Percentiles rank a stretch among this genome's conserved stretches.
Conservation (phyloP, 1,140 invertebrate species). For the Anagrus nilaparvatae region DNA sequence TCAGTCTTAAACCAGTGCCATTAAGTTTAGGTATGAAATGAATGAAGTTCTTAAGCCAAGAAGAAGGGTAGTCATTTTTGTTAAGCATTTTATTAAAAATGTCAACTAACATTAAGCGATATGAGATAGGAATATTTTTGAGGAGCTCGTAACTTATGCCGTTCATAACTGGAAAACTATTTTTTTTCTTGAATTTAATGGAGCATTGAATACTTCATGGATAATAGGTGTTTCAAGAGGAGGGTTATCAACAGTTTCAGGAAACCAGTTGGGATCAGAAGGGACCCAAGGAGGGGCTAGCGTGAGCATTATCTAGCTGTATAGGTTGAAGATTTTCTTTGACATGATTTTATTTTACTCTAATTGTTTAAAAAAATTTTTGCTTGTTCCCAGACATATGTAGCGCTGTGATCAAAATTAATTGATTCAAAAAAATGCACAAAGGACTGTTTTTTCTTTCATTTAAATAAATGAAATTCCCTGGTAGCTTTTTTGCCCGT, state of each 20-base stretch:
- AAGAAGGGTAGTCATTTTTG: background rate
- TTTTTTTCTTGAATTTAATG: background rate
- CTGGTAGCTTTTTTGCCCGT: too few relatives aligned
- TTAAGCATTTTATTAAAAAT: constrained; percentile 1
- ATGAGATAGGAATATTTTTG: background rate
- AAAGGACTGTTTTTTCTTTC: constrained; percentile 1
- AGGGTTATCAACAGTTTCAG: background rate
- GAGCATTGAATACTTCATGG: background rate
- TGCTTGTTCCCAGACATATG: constrained; percentile 2
- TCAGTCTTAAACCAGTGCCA: constrained; percentile 4
- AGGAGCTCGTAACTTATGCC: background rate
- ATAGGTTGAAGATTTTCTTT: background rate
- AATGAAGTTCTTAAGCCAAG: constrained; percentile 6
- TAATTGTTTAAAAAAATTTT: constrained; percentile 9
- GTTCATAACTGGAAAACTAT: background rate
- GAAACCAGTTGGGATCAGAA: background rate
- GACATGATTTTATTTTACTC: background rate
- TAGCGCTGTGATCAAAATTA: constrained; percentile 1
- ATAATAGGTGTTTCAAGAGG: background rate
- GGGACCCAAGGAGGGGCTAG: background rate
- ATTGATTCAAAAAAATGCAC: background rate
- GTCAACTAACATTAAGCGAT: background rate
- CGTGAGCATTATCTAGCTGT: background rate
- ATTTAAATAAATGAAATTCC: too few relatives aligned
- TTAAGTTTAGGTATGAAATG: constrained; percentile 11